A percentile compares a stretch with the other conserved stretches of the same genome.
Evolutionary conservation across 1,140 invertebrate species (phyloP).

Genomic region (Acyrthosiphon pisum): DNA sequence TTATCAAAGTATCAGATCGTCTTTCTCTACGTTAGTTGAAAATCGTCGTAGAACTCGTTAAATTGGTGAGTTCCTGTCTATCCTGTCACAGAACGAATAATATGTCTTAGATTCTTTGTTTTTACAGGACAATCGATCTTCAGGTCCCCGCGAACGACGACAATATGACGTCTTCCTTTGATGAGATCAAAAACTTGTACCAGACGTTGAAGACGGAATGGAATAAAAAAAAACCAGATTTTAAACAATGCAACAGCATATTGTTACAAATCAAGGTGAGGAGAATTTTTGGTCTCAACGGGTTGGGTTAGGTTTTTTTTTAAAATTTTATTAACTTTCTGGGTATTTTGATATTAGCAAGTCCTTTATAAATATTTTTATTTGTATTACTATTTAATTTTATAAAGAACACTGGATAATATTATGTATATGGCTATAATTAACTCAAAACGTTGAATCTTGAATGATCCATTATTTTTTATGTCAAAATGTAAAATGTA

Average conservation of each 20-base stretch:
- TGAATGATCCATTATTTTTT: no score
- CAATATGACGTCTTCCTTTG: slow-evolving; percentile 66
- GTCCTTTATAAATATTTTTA: neutral
- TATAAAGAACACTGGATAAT: no score
- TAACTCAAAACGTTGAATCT: no score
- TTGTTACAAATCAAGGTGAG: slow-evolving; percentile 77
- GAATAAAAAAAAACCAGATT: slow-evolving; percentile 72
- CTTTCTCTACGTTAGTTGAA: neutral
- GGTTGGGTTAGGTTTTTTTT: neutral
- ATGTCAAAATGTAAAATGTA: no score
- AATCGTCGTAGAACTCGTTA: neutral
- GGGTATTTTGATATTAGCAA: neutral
- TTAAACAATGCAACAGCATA: slow-evolving; percentile 76
- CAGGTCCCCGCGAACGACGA: neutral
- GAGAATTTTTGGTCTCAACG: neutral
- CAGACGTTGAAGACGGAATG: slow-evolving; percentile 79
- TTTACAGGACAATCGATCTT: neutral
- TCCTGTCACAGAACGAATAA: no score
- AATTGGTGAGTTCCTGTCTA: neutral
- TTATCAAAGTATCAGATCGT: neutral
- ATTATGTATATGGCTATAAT: no score
- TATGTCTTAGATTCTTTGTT: slow-evolving; percentile 28
- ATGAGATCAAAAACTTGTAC: slow-evolving; percentile 73
- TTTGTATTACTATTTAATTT: no score
- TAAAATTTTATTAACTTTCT: neutral